Evolutionary conservation across 2,797 vertebrate species (phyloP), one percentile per base, ranked within the genome.

Genomic region (Basileuterus tristriatus): DNA sequence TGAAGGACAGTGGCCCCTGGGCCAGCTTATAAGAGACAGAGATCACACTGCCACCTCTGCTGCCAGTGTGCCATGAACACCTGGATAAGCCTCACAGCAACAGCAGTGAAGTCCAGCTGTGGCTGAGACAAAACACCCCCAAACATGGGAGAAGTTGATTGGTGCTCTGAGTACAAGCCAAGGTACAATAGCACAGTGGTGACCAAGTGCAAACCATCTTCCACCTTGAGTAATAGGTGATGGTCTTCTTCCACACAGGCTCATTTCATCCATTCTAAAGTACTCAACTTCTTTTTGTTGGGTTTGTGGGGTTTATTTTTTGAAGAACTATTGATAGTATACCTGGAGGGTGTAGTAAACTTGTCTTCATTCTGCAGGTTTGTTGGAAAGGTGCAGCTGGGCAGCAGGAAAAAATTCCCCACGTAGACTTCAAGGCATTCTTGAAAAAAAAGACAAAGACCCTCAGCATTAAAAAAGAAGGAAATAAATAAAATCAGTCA

Each of bases 371-470:
- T 79, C 39, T 62, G 39, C 41, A 55, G 62, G 18, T 37, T 70
- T 62, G n/a, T 85, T 14, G 18, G 32, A 75, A 92, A 81, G 44
- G 71, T 39, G 37, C 17, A 82, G 22, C 34, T 70, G 60, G 30
- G 46, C 8, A 23, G 49, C 49, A 83, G 74, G 68, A 63, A 58
- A 58, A 84, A 80, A 72, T 19, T 89, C n/a, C 43, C 13, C 19
- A 37, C n/a, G 34, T 64, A 41, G 43, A 56, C 47, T 87, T 94
- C 41, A 89, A 90, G 56, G 17, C 8, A 69, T 68, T 71, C 24
- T 70, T 85, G 77, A 90, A 94, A 93, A 96, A 52, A 60, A 68
- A 85, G 47, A 92, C 50, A 32, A 76, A 95, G 50, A 85, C 65
- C 68, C 91, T 89, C 52, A 82, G 27, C 83, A 69, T 68, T 83